A percentile compares a stretch with the other conserved stretches of the same genome.
Evolutionary conservation across 2,888 invertebrate species (phyloP).

Genomic region (Cotesia congregata): DNA sequence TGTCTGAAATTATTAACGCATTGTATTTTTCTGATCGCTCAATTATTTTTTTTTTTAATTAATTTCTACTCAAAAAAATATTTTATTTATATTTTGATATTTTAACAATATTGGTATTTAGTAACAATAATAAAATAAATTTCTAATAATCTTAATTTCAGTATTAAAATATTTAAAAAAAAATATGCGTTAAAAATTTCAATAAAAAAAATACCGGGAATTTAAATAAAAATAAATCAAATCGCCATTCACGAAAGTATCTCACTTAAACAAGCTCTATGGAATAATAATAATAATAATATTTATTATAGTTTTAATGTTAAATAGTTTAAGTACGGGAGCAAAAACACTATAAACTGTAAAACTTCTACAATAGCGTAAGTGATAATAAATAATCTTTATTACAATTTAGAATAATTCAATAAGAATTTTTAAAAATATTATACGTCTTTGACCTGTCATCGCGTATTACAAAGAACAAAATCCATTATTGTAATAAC

Average conservation of each 20-base stretch:
- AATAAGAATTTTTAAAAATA: not conserved
- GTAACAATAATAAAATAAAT: constrained; percentile 45
- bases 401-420: not conserved
- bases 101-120: no score
- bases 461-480: not conserved
- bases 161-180: constrained; percentile 13
- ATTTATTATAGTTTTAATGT: constrained; percentile 55
- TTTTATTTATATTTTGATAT: constrained; percentile 48
- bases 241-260: constrained; percentile 54
- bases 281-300: constrained; percentile 60
- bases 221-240: constrained; percentile 13
- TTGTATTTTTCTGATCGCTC: not conserved
- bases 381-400: constrained; percentile 21
- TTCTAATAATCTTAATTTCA: not conserved
- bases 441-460: not conserved
- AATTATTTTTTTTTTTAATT: not conserved
- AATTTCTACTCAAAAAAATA: not conserved
- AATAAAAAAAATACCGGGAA: constrained; percentile 5
- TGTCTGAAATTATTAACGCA: not conserved
- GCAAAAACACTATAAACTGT: constrained; percentile 30
- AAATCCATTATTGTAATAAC: not conserved
- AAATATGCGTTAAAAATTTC: constrained; percentile 2
- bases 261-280: constrained; percentile 53
- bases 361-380: constrained; percentile 21
- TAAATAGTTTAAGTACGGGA: constrained; percentile 52